Evolutionary conservation across 2,113 vertebrate genomes (phyloP), one percentile per base, ranked within the genome.

Genomic region (Peromyscus maniculatus): DNA sequence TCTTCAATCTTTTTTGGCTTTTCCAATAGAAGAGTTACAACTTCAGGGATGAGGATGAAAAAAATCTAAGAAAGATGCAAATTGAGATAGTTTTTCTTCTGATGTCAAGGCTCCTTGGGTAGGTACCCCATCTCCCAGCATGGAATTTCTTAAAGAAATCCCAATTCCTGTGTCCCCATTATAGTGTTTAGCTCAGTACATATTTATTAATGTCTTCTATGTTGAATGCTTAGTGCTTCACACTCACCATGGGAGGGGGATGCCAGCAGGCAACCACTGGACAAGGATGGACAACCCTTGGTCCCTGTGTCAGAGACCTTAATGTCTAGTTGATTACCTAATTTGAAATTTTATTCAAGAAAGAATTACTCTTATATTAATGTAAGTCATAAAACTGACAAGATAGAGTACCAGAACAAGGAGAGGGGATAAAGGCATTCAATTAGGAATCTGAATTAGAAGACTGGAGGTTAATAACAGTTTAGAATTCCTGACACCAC

Each of bases 391-490:
- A 77, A 79, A 95, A 90, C 55, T 79, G 24, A 9, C 39, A 52
- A 57, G 15, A 43, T 64, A 91, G 28, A 11, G 74, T 71, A 86
- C 26, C 4, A 59, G 78, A 78, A 67, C 36, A 57, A 91, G 43
- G 72, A 46, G 6, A 9, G 7, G 7, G 1, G 7, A 13, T 16
- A 49, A 57, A 33, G 2, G 31, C 9, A 95, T 3, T 64, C 49
- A 88, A 59, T 57, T 90, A 91, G 16, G 93, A 87, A 75, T 75
- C 3, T 62, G 12, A 88, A n/a, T 67, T 87, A 93, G 33, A 69
- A 94, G 74, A 15, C 59, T 77, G 1, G 21, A 79, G 1, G 26
- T 88, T 33, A 66, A 87, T 46, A 75, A 78, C 1, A 80, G 46
- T 78, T 59, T 92, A 52, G 3, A 89, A 71, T 91, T 87, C 77